Base-by-base conservation (phyloP, 2,888 invertebrate species). In the Margaritifera margaritifera region DNA sequence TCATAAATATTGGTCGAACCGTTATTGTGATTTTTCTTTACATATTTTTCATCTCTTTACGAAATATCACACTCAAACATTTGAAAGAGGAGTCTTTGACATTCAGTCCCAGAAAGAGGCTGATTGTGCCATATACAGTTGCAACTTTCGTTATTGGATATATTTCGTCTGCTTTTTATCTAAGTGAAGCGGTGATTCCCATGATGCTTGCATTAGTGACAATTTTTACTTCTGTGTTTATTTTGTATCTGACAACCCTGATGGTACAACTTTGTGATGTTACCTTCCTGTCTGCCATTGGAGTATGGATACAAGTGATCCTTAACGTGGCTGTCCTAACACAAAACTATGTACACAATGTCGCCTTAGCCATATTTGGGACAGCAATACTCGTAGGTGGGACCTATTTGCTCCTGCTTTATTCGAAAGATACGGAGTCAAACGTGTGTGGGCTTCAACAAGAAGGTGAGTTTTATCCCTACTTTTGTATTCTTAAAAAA, bases 21-120 rank as follows among this genome's bases (percentile, higher is more conserved):
- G 70, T 73, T 42, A 64, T 79, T 19, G 70, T 79, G 1, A 70
- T 74, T 25, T 66, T 79, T 54, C 64, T 79, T 20, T 66, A 69
- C 8, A 69, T 71, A n/a, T 65, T 71, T 53, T 79, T 77, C 53
- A 31, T 68, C 11, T 68, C 72, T n/a, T 27, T 77, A 22, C 63
- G 75, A 56, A 79, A 79, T 66, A 70, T 79, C 25, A 68, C 66
- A 25, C 31, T 77, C 15, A 74, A 74, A 27, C 64, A 71, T 22
- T 62, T 77, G 20, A 75, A 79, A 31, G 75, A 74, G 22, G 75
- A 75, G 59, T 63, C 58, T 27, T 62, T 79, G 4, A 66, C 55
- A 19, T 57, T 79, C 6, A n/a, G 51, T 27, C 50, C 62, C 5
- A 55, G 79, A 31, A 71, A 66, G 51, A 67, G 58, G 42, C 54